Evolutionary conservation across 2,888 invertebrate species (phyloP).

Genomic region (Mesorhabditis spiculigera): DNA sequence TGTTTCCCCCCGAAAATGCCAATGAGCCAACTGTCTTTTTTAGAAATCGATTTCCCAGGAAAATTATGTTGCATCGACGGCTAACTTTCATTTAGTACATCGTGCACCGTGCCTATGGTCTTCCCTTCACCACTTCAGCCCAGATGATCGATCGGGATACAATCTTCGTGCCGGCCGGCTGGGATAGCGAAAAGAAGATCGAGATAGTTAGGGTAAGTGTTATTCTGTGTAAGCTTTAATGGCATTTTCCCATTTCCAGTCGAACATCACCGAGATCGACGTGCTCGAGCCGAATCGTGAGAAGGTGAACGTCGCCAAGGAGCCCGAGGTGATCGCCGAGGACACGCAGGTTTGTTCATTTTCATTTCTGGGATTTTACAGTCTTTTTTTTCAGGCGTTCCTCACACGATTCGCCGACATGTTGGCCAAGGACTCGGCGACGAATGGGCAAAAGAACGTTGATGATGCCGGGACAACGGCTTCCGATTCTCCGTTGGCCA

Average conservation of each 20-base stretch:
- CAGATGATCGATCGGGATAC: constrained; percentile 53
- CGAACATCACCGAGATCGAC: constrained; percentile 32
- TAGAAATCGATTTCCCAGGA: no score
- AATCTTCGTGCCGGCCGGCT: constrained; percentile 53
- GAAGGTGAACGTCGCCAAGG: constrained; percentile 22
- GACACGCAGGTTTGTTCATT: constrained; percentile 33
- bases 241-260: constrained; percentile 14
- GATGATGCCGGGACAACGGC: constrained; percentile 28
- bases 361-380: no score
- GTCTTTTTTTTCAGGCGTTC: background rate
- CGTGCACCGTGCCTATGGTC: constrained; percentile 49
- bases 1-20: no score
- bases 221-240: background rate
- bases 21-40: no score
- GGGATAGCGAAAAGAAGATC: constrained; percentile 55
- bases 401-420: background rate
- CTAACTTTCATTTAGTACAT: constrained; percentile 43
- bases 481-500: constrained; percentile 46
- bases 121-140: constrained; percentile 49
- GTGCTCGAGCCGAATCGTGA: constrained; percentile 40
- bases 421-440: constrained; percentile 12
- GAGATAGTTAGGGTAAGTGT: constrained; percentile 41
- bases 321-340: constrained; percentile 40
- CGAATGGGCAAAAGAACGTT: constrained; percentile 15
- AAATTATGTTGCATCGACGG: no score